phyloP scores from a whole-genome alignment of 37 sponge, comb jelly and placozoan genomes.

The Chondrosia reniformis region DNA sequence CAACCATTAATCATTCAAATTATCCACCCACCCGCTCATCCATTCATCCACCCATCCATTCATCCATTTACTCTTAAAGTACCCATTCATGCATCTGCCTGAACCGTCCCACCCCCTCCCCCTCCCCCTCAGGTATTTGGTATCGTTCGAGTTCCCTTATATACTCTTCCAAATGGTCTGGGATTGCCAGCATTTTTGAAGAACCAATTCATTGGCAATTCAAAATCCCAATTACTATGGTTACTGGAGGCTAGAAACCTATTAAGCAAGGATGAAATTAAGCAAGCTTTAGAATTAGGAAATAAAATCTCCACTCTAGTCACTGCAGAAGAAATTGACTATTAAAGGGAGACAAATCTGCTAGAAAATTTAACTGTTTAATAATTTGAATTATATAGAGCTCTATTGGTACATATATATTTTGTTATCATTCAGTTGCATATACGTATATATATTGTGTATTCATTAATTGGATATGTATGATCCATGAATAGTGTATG shows the following conservation, averaged over 20 bases:
- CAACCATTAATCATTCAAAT: too few species aligned
- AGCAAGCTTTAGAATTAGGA: slow-evolving; percentile 31
- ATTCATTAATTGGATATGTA: too few species aligned
- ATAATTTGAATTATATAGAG: too few species aligned
- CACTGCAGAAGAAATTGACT: slow-evolving; percentile 37
- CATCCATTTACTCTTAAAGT: slow-evolving; percentile 26
- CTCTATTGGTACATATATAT: too few species aligned
- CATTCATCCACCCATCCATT: too few species aligned
- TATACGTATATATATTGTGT: too few species aligned
- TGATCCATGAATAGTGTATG: too few species aligned
- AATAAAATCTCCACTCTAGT: slow-evolving; percentile 25
- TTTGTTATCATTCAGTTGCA: too few species aligned
- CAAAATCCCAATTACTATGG: slow-evolving; percentile 31
- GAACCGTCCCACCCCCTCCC: not conserved
- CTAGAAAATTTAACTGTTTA: too few species aligned
- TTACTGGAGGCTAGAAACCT: slow-evolving; percentile 27
- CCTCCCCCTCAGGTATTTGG: slow-evolving; percentile 51
- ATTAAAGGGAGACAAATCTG: too few species aligned
- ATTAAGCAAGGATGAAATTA: slow-evolving; percentile 27
- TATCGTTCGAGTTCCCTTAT: slow-evolving; percentile 53
- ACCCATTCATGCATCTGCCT: slow-evolving; percentile 7
- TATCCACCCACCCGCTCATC: too few species aligned
- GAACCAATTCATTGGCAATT: slow-evolving; percentile 63
- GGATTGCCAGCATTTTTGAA: slow-evolving; percentile 73
- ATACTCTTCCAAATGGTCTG: slow-evolving; percentile 76